A percentile compares a stretch with the other conserved stretches of the same genome.
Evolutionary conservation across 2,888 invertebrate genomes (phyloP).

Genomic region (Perizoma flavofasciatum): DNA sequence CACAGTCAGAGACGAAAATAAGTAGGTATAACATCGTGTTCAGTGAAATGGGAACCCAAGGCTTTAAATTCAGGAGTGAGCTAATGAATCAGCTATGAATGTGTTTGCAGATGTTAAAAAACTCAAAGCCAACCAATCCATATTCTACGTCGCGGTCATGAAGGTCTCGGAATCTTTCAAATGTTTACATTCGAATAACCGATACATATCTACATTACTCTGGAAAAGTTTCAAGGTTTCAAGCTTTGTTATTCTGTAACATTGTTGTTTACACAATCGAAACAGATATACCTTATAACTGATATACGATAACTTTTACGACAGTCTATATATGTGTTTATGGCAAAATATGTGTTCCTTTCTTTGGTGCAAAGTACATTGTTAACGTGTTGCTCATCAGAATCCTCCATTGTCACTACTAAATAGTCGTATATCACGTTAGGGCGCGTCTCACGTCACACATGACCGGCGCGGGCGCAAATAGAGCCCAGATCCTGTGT

Average conservation of each 20-base stretch:
- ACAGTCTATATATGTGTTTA: neutral
- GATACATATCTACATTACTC: neutral
- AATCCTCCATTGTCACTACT: conserved; percentile 33
- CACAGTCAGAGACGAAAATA: conserved; percentile 78
- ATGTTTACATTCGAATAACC: conserved; percentile 1
- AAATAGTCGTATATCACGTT: conserved; percentile 51
- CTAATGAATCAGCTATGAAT: conserved; percentile 50
- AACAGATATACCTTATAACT: neutral
- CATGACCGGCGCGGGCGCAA: conserved; percentile 70
- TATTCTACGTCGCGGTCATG: conserved; percentile 2
- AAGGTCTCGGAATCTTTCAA: neutral
- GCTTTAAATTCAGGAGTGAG: conserved; percentile 51
- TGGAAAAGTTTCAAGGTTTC: too few relatives aligned
- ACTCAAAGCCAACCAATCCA: conserved; percentile 12
- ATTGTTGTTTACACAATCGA: neutral
- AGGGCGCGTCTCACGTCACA: conserved; percentile 66
- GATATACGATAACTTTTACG: neutral
- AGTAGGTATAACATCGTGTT: conserved; percentile 60
- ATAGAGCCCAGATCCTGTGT: conserved; percentile 82
- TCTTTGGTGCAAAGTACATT: conserved; percentile 26
- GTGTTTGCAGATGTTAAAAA: conserved; percentile 34
- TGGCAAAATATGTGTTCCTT: conserved; percentile 4
- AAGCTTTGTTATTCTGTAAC: too few relatives aligned
- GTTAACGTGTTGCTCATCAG: conserved; percentile 31
- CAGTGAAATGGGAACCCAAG: conserved; percentile 57